Conservation (phyloP, 2,797 vertebrate species). For the Acanthopagrus latus region DNA sequence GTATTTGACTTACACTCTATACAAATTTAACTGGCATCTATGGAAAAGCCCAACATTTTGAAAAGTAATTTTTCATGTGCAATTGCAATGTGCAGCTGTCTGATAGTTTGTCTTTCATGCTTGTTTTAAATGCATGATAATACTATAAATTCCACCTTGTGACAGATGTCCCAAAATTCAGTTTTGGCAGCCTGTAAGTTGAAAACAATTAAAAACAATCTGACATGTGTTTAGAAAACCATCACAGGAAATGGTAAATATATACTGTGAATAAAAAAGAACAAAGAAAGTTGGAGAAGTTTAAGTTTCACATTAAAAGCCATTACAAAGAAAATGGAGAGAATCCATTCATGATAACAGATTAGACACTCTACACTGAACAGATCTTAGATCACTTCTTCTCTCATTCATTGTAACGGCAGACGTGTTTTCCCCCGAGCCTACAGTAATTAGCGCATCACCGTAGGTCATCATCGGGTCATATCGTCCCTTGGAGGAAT, state of each 20-base stretch:
- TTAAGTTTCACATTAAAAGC: conserved; percentile 2
- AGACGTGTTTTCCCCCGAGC: conserved; percentile 35
- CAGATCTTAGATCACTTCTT: conserved; percentile 21
- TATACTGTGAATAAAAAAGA: neutral
- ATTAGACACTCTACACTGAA: conserved; percentile 8
- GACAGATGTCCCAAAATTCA: neutral
- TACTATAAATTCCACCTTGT: neutral
- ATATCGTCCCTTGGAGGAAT: conserved; percentile 62
- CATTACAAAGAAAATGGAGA: neutral
- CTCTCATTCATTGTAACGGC: conserved; percentile 16
- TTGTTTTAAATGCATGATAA: conserved; percentile 4
- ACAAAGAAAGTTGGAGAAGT: neutral
- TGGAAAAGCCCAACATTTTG: neutral
- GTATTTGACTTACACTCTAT: neutral
- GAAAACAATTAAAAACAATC: conserved; percentile 12
- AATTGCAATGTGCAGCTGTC: neutral
- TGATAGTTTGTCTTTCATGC: neutral
- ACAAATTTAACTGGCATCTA: neutral
- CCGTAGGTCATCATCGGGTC: conserved; percentile 68
- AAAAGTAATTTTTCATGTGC: neutral
- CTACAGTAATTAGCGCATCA: conserved; percentile 66
- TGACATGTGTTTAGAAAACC: neutral
- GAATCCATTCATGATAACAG: conserved; percentile 2
- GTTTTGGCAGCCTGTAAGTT: neutral
- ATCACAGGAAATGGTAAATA: neutral